Conservation (phyloP, 1,140 invertebrate species). For the Drosophila sulfurigaster region DNA sequence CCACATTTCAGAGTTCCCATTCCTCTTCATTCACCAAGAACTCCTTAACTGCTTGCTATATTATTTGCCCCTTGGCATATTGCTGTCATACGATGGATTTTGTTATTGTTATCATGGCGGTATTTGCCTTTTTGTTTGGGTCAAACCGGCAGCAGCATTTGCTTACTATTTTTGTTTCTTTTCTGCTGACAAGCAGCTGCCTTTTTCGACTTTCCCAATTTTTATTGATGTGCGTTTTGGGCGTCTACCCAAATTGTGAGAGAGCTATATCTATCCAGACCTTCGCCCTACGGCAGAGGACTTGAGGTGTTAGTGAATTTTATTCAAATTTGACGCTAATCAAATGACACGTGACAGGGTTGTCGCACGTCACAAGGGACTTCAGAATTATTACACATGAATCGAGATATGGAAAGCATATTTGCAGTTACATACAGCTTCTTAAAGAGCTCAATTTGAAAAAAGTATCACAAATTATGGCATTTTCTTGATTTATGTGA, state of each 20-base stretch:
- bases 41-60: constrained; percentile 28
- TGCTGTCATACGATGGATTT: constrained; percentile 51
- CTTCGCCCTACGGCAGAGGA: neutral
- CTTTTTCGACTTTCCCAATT: constrained; percentile 38
- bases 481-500: no score
- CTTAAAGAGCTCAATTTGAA: no score
- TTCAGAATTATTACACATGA: neutral
- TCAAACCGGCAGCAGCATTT: constrained; percentile 60
- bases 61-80: constrained; percentile 57
- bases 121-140: constrained; percentile 48
- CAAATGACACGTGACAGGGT: constrained; percentile 75
- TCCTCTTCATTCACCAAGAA: no score
- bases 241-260: neutral
- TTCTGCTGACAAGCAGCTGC: constrained; percentile 67
- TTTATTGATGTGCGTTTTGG: constrained; percentile 59
- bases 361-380: constrained; percentile 36
- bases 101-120: constrained; percentile 57
- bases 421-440: neutral
- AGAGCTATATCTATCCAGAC: neutral
- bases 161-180: constrained; percentile 26
- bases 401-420: constrained; percentile 1
- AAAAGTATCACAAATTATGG: no score
- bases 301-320: constrained; percentile 76
- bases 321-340: constrained; percentile 81
- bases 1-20: constrained; percentile 15